Evolutionary conservation across 2,888 invertebrate genomes (phyloP), one percentile per base, ranked within the genome.

Genomic region (Thumatha senex): DNA sequence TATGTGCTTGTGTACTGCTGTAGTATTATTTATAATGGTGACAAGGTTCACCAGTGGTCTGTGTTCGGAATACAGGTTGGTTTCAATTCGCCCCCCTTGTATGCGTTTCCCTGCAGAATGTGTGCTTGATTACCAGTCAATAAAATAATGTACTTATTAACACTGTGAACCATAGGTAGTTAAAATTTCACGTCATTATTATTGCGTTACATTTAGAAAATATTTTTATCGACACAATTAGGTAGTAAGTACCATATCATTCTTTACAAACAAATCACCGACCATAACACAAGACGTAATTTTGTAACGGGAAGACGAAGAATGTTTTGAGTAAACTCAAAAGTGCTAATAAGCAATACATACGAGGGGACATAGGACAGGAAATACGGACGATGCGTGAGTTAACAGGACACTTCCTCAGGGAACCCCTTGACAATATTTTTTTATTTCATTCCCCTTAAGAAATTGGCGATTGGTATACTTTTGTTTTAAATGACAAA

Each of bases 331-430:
- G 72, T 77, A 74, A 64, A 71, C 68, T 66, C 70, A 53, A 70
- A 24, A 70, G 77, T 77, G 78, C 74, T 82, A 83, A 81, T 74
- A 78, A 77, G 63, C 75, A 72, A 71, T 74, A 75, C 73, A 72
- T 63, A 67, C 54, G 70, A 76, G 82, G 84, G 83, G 83, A 76
- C 79, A 74, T 58, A 59, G 61, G 74, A 76, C 85, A 86, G 90
- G 90, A 90, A 84, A 71, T 70, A 88, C 81, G 90, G 82, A 63
- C 71, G 68, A 78, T 86, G 90, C 84, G 78, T 82, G 75, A 78
- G 75, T 85, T 90, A 90, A 90, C 88, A 84, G 83, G 82, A 74
- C 79, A 75, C 76, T 86, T 89, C 90, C 90, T 89, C 61, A 75
- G 74, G 77, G 79, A 72, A 78, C 80, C 77, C 70, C 69, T 61